Evolutionary conservation across 1,140 invertebrate genomes (phyloP).

Genomic region (Cyclina sinensis): DNA sequence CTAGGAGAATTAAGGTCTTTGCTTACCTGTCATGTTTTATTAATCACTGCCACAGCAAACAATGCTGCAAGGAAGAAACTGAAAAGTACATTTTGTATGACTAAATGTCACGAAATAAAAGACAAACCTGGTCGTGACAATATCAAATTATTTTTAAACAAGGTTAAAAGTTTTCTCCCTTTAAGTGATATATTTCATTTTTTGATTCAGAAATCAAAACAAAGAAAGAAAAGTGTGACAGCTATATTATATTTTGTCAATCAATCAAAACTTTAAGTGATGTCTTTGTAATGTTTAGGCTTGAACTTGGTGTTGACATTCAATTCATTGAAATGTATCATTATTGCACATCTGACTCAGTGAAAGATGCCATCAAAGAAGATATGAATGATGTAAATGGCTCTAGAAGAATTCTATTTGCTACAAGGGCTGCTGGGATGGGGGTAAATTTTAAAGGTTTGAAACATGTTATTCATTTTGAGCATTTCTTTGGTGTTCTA

Average conservation of each 20-base stretch:
- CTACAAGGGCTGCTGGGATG: background rate
- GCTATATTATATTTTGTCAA: no score
- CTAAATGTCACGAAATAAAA: background rate
- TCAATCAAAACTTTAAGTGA: no score
- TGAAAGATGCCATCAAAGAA: no score
- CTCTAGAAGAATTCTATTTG: background rate
- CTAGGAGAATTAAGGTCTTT: no score
- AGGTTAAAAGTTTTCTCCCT: background rate
- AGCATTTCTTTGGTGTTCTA: conserved; percentile 3
- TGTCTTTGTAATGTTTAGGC: no score
- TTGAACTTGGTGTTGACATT: background rate
- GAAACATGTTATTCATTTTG: background rate
- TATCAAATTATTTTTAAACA: background rate
- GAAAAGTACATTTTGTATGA: background rate
- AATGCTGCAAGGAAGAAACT: background rate
- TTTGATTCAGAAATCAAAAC: background rate
- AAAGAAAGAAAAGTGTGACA: no score
- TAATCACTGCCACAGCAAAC: no score
- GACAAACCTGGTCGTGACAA: background rate
- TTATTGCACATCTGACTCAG: no score
- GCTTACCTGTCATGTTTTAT: no score
- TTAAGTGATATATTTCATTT: background rate
- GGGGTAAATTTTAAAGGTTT: conserved; percentile 2
- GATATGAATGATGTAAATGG: no score
- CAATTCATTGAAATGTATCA: background rate